Evolutionary conservation across 92 coral and sea anemone genomes (phyloP).

Genomic region (Phenganax stokvisi): DNA sequence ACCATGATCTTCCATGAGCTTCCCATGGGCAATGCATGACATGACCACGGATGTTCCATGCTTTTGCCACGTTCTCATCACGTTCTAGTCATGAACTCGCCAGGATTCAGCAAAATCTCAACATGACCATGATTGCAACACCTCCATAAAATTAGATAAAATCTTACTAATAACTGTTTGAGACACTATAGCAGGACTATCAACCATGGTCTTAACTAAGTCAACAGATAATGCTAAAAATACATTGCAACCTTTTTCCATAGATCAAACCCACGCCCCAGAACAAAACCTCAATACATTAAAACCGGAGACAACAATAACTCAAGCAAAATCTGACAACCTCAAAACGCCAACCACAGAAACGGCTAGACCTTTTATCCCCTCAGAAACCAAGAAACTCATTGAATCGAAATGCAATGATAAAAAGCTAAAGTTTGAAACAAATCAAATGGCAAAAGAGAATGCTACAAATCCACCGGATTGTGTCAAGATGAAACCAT

Average conservation of each 20-base stretch:
- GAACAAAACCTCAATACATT: neutral
- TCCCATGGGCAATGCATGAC: too few species aligned
- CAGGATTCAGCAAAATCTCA: too few species aligned
- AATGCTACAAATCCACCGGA: constrained; percentile 10
- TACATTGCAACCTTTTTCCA: neutral
- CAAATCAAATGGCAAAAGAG: neutral
- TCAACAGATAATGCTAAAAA: too few species aligned
- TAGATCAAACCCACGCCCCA: neutral
- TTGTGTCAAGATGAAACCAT: neutral
- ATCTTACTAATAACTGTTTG: too few species aligned
- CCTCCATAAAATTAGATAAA: too few species aligned
- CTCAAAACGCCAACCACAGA: constrained; percentile 13
- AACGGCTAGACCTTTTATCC: neutral
- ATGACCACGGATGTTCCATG: too few species aligned
- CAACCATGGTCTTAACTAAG: too few species aligned
- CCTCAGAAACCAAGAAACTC: neutral
- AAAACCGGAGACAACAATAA: neutral
- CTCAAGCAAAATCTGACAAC: neutral
- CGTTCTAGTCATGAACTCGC: too few species aligned
- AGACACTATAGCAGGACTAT: too few species aligned
- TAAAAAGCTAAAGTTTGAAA: neutral
- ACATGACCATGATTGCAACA: too few species aligned
- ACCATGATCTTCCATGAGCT: too few species aligned
- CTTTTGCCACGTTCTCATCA: too few species aligned
- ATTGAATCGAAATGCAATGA: neutral